Conservation (phyloP, 2,113 vertebrate genomes). For the Recurvirostra avosetta region DNA sequence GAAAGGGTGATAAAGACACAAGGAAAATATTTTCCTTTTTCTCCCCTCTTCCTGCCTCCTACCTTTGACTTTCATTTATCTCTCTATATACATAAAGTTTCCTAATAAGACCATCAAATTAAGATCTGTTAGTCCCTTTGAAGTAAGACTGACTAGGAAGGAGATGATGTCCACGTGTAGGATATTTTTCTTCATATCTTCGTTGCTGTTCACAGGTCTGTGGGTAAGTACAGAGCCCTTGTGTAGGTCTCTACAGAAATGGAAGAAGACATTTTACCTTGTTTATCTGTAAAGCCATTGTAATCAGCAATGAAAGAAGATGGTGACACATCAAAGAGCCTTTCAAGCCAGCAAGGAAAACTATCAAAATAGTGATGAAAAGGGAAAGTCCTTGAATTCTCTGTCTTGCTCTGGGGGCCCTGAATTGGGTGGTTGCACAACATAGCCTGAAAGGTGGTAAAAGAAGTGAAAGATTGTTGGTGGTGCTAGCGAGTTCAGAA, state of each 20-base stretch:
- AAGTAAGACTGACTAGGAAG: neutral
- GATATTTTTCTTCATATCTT: too few relatives aligned
- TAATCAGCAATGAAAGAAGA: neutral
- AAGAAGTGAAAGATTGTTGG: neutral
- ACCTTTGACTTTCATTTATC: neutral
- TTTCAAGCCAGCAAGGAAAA: neutral
- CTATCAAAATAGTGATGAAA: neutral
- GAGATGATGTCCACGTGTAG: neutral
- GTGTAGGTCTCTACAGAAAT: neutral
- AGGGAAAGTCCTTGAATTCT: neutral
- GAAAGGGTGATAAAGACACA: neutral
- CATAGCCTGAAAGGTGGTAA: neutral
- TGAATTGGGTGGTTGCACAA: neutral
- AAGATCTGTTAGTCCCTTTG: neutral
- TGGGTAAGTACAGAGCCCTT: neutral
- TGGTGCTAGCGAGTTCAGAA: too few relatives aligned
- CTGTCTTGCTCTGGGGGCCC: neutral
- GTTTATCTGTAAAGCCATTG: neutral
- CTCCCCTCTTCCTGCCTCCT: accelerated
- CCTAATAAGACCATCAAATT: neutral
- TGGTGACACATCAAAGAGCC: neutral
- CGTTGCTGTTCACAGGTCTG: neutral
- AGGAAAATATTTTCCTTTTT: neutral
- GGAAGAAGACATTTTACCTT: neutral
- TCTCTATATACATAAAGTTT: accelerated